Conservation (phyloP, 2,888 invertebrate species). For the Apoderus coryli region DNA sequence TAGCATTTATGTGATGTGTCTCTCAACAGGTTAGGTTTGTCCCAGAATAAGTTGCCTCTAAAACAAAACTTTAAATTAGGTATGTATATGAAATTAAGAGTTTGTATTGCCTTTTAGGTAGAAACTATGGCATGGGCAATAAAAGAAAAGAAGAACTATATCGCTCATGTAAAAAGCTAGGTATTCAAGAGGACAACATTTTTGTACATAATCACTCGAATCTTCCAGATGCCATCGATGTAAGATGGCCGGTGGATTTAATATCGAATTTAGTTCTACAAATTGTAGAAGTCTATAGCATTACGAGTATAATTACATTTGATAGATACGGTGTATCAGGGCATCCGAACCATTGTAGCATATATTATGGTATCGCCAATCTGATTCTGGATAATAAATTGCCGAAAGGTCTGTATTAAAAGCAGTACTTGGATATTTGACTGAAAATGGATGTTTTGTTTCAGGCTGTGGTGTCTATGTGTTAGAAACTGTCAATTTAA, state of each 20-base stretch:
- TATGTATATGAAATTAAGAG: slow-evolving; percentile 8
- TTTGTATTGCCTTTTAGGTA: slow-evolving; percentile 24
- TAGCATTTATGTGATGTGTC: slow-evolving; percentile 66
- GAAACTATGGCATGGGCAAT: slow-evolving; percentile 32
- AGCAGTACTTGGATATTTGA: slow-evolving; percentile 7
- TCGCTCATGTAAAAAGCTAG: slow-evolving; percentile 63
- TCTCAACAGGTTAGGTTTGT: slow-evolving; percentile 54
- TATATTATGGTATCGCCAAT: slow-evolving; percentile 68
- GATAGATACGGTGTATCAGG: slow-evolving; percentile 87
- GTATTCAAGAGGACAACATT: slow-evolving; percentile 64
- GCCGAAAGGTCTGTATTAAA: slow-evolving; percentile 50
- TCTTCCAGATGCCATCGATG: slow-evolving; percentile 61
- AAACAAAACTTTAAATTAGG: too few relatives aligned
- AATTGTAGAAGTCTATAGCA: slow-evolving; percentile 56
- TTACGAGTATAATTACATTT: slow-evolving; percentile 83
- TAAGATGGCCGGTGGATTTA: slow-evolving; percentile 58
- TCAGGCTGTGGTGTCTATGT: slow-evolving; percentile 71
- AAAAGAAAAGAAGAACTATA: slow-evolving; percentile 66
- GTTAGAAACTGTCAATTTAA: slow-evolving; percentile 69
- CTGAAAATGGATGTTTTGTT: slow-evolving; percentile 23
- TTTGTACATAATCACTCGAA: slow-evolving; percentile 54
- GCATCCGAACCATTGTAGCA: slow-evolving; percentile 81
- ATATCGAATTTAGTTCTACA: slow-evolving; percentile 48
- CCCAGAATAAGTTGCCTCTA: too few relatives aligned
- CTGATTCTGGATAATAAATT: slow-evolving; percentile 60